Evolutionary conservation across 2,113 vertebrate genomes (phyloP), one percentile per base, ranked within the genome.

Genomic region (Otus sunia): DNA sequence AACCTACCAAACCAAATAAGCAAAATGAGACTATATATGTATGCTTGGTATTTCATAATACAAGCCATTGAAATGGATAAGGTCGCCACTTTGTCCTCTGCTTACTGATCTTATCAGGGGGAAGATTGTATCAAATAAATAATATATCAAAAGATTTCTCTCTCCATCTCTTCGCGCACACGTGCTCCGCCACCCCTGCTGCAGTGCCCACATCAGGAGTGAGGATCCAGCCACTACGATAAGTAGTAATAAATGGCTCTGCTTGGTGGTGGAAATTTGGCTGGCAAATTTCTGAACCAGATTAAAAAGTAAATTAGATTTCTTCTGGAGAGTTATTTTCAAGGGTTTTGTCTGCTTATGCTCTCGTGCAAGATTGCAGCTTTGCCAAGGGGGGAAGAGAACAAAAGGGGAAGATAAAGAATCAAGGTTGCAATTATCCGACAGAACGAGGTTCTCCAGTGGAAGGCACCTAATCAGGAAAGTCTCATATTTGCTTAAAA

Each of bases 281-380:
- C 97, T 97, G 97, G 98, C 98, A 97, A 98, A 97, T 98, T 98
- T 98, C 97, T 68, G 52, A 98, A 92, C 95, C 98, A 97, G 98
- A 98, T 98, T 98, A 98, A 98, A 98, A 98, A 98, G 96, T 97
- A 98, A 98, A 98, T 98, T 97, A 98, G 98, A 97, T 98, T 98
- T 98, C 97, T 98, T 97, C 97, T 97, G 95, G 96, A 97, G 98
- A 97, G 97, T 97, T 98, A 86, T 97, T 98, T 98, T 96, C 94
- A 88, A 97, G 97, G 98, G 97, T 97, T 98, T 98, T 97, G 97
- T 97, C 96, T 97, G 97, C 91, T 90, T 95, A 94, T 94, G 89
- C 95, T 96, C 97, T 91, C 67, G 8, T 96, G 97, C 81, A 73
- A 97, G 95, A 97, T 74, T 97, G 96, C 90, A 52, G 97, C 97